Conservation (phyloP, 2,888 invertebrate genomes). For the Brachypalpus laphriformis region DNA sequence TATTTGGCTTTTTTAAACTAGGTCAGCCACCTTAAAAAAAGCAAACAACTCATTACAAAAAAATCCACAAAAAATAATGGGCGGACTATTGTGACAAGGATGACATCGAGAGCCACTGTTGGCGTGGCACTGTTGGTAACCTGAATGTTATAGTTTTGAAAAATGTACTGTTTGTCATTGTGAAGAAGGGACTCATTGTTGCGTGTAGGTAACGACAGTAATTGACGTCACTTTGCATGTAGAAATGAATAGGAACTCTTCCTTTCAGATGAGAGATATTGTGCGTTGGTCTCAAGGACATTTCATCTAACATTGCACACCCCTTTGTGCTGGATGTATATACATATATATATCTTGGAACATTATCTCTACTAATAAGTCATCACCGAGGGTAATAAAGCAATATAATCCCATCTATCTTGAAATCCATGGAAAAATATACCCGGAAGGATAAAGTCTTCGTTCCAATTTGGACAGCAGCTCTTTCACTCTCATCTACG, state of each 20-base stretch:
- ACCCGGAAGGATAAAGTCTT: slow-evolving; percentile 66
- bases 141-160: slow-evolving; percentile 57
- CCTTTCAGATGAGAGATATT: slow-evolving; percentile 33
- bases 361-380: slow-evolving; percentile 72
- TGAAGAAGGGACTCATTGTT: slow-evolving; percentile 26
- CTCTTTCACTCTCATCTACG: slow-evolving; percentile 36
- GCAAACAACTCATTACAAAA: slow-evolving; percentile 69
- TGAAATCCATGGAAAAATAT: slow-evolving; percentile 7
- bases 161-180: not conserved
- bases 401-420: slow-evolving; percentile 47
- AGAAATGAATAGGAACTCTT: slow-evolving; percentile 48
- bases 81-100: not conserved
- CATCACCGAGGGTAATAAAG: slow-evolving; percentile 69
- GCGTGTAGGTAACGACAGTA: slow-evolving; percentile 13
- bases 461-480: slow-evolving; percentile 23
- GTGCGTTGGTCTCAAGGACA: slow-evolving; percentile 36
- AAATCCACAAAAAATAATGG: slow-evolving; percentile 64
- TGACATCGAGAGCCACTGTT: not conserved
- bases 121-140: not conserved
- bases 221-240: slow-evolving; percentile 69
- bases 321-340: slow-evolving; percentile 37
- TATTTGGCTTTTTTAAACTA: slow-evolving; percentile 70
- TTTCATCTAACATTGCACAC: slow-evolving; percentile 3
- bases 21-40: slow-evolving; percentile 41
- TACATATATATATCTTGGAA: slow-evolving; percentile 30